Base-by-base conservation (phyloP, 2,797 vertebrate genomes). In the Schizopygopsis pylzovi region DNA sequence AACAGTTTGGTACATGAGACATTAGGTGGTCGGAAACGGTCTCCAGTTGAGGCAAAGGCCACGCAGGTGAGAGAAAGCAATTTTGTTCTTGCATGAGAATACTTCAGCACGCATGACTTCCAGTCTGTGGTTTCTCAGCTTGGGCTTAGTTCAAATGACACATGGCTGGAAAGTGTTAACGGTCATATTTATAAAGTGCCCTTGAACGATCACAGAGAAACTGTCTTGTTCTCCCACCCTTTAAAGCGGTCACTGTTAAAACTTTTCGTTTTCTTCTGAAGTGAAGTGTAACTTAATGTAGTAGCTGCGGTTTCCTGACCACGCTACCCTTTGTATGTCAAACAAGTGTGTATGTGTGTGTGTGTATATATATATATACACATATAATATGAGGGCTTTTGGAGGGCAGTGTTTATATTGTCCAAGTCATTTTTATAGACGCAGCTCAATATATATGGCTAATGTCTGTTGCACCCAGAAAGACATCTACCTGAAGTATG, bases 191-290 rank as follows among this genome's bases (percentile, higher is more conserved):
- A 77, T 83, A 87, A 79, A 72, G 71, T 52, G 56, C 63, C 22
- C 47, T 72, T 67, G 65, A 86, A 81, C 72, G 52, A 81, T 67
- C 70, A 70, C 61, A 56, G 52, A 73, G 65, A 70, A 68, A 71
- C 81, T 76, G 72, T 73, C 15, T 73, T 79, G 72, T 78, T 84
- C 81, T 67, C 71, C 85, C n/a, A 65, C 33, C 16, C 78, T 88
- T 87, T 87, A 82, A 88, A 84, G 89, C 87, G 89, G 87, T 90
- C 39, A 37, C 43, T 72, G 45, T 72, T 70, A 22, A 8, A 8
- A 7, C 54, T 56, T 39, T 67, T 61, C n/a, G 11, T 25, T 37
- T 52, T 82, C 61, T 22, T 67, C 45, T 67, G 9, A 83, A 63
- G 45, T 52, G 45, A 84, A 39, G 45, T 20, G 59, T 28, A 63